Conservation (phyloP, 2,888 invertebrate genomes). For the Heliconius cydno region DNA sequence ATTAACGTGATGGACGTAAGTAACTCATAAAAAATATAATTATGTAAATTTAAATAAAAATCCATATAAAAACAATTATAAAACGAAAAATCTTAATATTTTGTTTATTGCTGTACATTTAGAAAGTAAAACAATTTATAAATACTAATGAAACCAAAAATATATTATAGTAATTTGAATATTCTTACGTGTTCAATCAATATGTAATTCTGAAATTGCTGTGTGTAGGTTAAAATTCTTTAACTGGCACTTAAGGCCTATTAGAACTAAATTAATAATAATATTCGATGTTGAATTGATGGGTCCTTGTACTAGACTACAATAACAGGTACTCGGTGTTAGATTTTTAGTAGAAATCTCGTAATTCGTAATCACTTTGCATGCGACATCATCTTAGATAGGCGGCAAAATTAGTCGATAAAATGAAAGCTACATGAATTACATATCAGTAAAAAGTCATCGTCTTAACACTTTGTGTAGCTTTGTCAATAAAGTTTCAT, state of each 20-base stretch:
- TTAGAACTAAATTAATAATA: slow-evolving; percentile 53
- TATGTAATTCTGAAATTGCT: slow-evolving; percentile 28
- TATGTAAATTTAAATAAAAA: slow-evolving; percentile 15
- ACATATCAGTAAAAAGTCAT: slow-evolving; percentile 64
- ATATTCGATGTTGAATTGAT: slow-evolving; percentile 58
- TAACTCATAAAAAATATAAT: not conserved
- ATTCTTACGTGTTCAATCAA: slow-evolving; percentile 30
- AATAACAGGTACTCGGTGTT: slow-evolving; percentile 75
- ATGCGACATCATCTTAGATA: slow-evolving; percentile 56
- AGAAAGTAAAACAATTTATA: slow-evolving; percentile 9
- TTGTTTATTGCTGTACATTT: slow-evolving; percentile 20
- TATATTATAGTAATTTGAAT: slow-evolving; percentile 18
- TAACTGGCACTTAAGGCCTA: slow-evolving; percentile 65
- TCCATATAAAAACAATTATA: slow-evolving; percentile 3
- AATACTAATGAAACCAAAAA: not conserved
- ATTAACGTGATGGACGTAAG: slow-evolving; percentile 6
- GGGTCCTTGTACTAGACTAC: slow-evolving; percentile 65
- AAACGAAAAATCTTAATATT: slow-evolving; percentile 13
- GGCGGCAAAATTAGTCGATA: slow-evolving; percentile 17
- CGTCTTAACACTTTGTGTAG: slow-evolving; percentile 26
- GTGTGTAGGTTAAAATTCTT: slow-evolving; percentile 34
- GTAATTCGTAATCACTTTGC: slow-evolving; percentile 58
- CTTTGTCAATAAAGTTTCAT: slow-evolving; percentile 21
- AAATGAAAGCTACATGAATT: slow-evolving; percentile 53
- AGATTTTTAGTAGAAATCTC: slow-evolving; percentile 62